These are phyloP conservation scores for Diorhabda elongata DNA, from an alignment of 1,140 invertebrate species.

Conservation along the genomic window DNA sequence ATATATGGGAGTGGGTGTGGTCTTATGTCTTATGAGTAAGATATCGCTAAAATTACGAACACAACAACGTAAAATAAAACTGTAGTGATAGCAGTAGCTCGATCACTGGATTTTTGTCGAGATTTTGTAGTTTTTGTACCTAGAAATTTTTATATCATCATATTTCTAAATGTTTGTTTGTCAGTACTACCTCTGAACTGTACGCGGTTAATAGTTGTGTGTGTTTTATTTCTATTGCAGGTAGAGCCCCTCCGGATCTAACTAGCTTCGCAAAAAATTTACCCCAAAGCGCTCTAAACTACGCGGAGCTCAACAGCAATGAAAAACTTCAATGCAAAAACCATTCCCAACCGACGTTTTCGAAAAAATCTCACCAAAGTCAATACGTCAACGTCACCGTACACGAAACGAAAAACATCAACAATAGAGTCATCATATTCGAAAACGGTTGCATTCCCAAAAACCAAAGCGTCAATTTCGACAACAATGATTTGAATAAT, in stretches of 20 bases:
- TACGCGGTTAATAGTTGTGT: not conserved
- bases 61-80: too few relatives aligned
- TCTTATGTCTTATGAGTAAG: too few relatives aligned
- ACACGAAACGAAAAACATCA: slow-evolving; percentile 43
- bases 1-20: too few relatives aligned
- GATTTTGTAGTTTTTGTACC: too few relatives aligned
- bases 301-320: slow-evolving; percentile 39
- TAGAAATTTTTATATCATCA: too few relatives aligned
- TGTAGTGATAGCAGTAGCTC: too few relatives aligned
- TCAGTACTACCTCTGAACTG: too few relatives aligned
- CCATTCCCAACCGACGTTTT: slow-evolving; percentile 37
- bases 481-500: slow-evolving; percentile 42
- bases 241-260: slow-evolving; percentile 51
- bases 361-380: slow-evolving; percentile 36
- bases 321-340: slow-evolving; percentile 43
- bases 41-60: too few relatives aligned
- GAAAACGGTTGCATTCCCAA: slow-evolving; percentile 44
- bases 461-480: slow-evolving; percentile 37
- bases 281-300: slow-evolving; percentile 45
- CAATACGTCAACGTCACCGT: slow-evolving; percentile 45
- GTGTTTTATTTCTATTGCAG: not conserved
- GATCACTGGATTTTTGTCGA: too few relatives aligned
- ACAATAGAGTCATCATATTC: slow-evolving; percentile 44
- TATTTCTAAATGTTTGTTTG: too few relatives aligned
- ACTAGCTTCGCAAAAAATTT: slow-evolving; percentile 44